Evolutionary conservation across 2,888 invertebrate species (phyloP).

Genomic region (Phortica magna): DNA sequence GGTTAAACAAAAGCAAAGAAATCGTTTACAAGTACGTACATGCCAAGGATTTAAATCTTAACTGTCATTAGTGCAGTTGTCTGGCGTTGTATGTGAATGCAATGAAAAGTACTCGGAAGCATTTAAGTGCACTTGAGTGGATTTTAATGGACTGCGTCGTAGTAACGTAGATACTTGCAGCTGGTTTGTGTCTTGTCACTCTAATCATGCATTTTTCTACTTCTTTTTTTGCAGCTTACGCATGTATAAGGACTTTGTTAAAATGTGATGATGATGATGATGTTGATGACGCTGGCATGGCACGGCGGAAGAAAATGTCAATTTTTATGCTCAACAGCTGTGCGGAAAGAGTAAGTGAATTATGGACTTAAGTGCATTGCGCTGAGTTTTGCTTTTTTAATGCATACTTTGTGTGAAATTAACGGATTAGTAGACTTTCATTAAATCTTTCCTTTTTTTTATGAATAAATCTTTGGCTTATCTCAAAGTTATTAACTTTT

Average conservation of each 20-base stretch:
- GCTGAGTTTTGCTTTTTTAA: conserved; percentile 39
- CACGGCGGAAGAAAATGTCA: neutral
- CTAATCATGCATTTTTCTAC: conserved; percentile 57
- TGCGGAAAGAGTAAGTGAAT: neutral
- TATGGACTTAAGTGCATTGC: conserved; percentile 17
- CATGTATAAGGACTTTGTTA: neutral
- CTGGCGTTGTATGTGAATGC: conserved; percentile 3
- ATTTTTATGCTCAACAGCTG: neutral
- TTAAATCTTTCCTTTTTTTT: neutral
- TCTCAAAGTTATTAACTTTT: neutral
- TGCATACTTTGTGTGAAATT: conserved; percentile 57
- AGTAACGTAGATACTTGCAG: neutral
- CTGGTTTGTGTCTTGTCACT: conserved; percentile 55
- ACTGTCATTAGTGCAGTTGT: conserved; percentile 45
- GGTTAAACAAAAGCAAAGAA: too few relatives aligned
- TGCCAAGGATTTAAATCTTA: conserved; percentile 44
- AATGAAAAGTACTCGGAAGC: conserved; percentile 63
- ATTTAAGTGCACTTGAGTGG: conserved; percentile 71
- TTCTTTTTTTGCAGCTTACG: conserved; percentile 48
- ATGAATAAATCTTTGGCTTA: neutral
- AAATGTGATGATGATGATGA: neutral
- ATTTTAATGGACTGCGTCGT: conserved; percentile 64
- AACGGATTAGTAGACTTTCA: conserved; percentile 18
- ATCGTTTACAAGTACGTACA: conserved; percentile 26
- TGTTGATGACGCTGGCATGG: neutral